Conservation (phyloP, 2,888 invertebrate species). For the Morpho deidamia region DNA sequence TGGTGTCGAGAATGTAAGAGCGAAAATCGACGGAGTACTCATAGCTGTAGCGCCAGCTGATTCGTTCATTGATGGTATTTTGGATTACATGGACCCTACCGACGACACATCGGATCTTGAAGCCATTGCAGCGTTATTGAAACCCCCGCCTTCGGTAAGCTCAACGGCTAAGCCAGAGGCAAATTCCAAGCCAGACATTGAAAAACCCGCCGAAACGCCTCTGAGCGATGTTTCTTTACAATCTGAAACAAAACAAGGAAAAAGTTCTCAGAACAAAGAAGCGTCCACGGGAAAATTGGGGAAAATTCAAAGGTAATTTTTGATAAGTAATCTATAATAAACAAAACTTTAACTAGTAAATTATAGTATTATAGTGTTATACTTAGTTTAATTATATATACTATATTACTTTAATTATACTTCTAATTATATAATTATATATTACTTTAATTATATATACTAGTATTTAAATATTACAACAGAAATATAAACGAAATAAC, state of each 20-base stretch:
- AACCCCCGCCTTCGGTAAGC: conserved; percentile 8
- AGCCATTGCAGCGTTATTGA: conserved; percentile 2
- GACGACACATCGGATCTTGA: conserved; percentile 33
- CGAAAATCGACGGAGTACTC: conserved; percentile 84
- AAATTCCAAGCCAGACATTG: background rate
- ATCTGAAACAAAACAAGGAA: conserved; percentile 47
- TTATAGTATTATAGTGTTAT: too few relatives aligned
- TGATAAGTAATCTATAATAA: too few relatives aligned
- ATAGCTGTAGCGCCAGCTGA: conserved; percentile 82
- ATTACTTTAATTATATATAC: too few relatives aligned
- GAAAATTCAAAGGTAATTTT: conserved; percentile 55
- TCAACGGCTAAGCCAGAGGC: conserved; percentile 25
- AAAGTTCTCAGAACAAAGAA: too few relatives aligned
- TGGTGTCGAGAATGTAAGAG: conserved; percentile 84
- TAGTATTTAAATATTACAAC: too few relatives aligned
- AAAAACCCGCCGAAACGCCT: conserved; percentile 30
- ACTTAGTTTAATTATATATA: too few relatives aligned
- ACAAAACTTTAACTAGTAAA: too few relatives aligned
- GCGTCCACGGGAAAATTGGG: conserved; percentile 52
- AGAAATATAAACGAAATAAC: too few relatives aligned
- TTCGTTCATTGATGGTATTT: conserved; percentile 75
- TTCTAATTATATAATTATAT: too few relatives aligned
- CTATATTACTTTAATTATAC: too few relatives aligned
- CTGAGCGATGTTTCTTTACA: conserved; percentile 46
- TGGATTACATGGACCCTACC: conserved; percentile 57